Evolutionary conservation across 2,888 invertebrate genomes (phyloP).

Genomic region (Drosophila formosana): DNA sequence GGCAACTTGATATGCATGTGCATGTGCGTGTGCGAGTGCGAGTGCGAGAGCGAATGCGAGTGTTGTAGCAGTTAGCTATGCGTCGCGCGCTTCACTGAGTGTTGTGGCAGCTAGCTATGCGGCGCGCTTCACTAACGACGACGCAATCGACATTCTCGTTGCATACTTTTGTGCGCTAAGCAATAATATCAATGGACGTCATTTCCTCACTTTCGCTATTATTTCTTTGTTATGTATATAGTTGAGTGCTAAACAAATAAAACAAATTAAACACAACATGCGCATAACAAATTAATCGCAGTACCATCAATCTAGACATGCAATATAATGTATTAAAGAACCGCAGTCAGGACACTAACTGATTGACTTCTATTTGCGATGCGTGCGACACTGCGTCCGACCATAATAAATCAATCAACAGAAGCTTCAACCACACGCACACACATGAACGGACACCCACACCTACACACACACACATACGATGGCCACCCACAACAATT

Average conservation of each 20-base stretch:
- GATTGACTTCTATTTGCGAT: slow-evolving; percentile 22
- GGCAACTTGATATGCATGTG: slow-evolving; percentile 29
- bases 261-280: slow-evolving; percentile 17
- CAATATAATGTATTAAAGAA: background rate
- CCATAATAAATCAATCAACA: slow-evolving; percentile 55
- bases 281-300: slow-evolving; percentile 14
- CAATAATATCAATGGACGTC: slow-evolving; percentile 26
- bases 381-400: slow-evolving; percentile 24
- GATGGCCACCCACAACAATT: slow-evolving; percentile 10
- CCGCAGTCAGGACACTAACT: slow-evolving; percentile 4
- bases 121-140: slow-evolving; percentile 19
- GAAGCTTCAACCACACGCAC: slow-evolving; percentile 19
- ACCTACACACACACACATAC: slow-evolving; percentile 15
- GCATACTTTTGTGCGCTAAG: slow-evolving; percentile 48
- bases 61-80: slow-evolving; percentile 33
- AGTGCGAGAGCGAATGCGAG: slow-evolving; percentile 27
- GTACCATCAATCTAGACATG: slow-evolving; percentile 17
- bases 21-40: slow-evolving; percentile 27
- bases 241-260: slow-evolving; percentile 16
- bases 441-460: background rate
- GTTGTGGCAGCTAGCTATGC: slow-evolving; percentile 32
- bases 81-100: slow-evolving; percentile 21
- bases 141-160: slow-evolving; percentile 31
- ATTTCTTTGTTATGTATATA: background rate
- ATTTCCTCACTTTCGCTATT: slow-evolving; percentile 13